Percentiles rank a stretch among this genome's conserved stretches.
Conservation (phyloP, 1,140 invertebrate species). For the Neodiprion pinetum region DNA sequence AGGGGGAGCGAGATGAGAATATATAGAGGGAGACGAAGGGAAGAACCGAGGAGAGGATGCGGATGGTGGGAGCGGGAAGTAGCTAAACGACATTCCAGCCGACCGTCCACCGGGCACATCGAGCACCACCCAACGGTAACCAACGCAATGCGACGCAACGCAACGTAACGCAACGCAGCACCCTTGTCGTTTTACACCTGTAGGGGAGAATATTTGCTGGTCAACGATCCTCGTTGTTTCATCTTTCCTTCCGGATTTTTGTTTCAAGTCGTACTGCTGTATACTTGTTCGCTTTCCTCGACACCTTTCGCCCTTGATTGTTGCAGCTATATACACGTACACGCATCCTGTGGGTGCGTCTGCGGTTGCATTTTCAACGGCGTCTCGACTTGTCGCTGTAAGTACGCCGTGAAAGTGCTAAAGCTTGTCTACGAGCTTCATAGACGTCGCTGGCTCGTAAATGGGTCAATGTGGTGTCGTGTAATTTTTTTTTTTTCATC, state of each 20-base stretch:
- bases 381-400: too few relatives aligned
- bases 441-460: too few relatives aligned
- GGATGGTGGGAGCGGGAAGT: slow-evolving; percentile 50
- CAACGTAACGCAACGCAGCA: slow-evolving; percentile 55
- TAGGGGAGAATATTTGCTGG: neutral
- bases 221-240: neutral
- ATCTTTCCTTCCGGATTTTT: neutral
- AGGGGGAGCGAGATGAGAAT: slow-evolving; percentile 21
- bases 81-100: slow-evolving; percentile 59
- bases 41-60: slow-evolving; percentile 31
- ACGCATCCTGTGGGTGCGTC: too few relatives aligned
- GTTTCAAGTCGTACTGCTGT: too few relatives aligned
- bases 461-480: too few relatives aligned
- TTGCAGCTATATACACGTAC: too few relatives aligned
- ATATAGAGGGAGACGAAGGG: slow-evolving; percentile 19
- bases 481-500: too few relatives aligned
- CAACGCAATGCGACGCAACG: slow-evolving; percentile 40
- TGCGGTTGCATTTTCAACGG: too few relatives aligned
- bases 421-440: too few relatives aligned
- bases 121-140: slow-evolving; percentile 60
- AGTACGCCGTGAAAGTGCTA: too few relatives aligned
- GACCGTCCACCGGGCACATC: slow-evolving; percentile 35
- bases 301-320: too few relatives aligned
- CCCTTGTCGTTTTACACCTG: slow-evolving; percentile 39
- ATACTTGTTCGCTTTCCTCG: too few relatives aligned